phyloP scores from a whole-genome alignment of 2,797 vertebrate genomes.

The Aselliscus stoliczkanus region DNA sequence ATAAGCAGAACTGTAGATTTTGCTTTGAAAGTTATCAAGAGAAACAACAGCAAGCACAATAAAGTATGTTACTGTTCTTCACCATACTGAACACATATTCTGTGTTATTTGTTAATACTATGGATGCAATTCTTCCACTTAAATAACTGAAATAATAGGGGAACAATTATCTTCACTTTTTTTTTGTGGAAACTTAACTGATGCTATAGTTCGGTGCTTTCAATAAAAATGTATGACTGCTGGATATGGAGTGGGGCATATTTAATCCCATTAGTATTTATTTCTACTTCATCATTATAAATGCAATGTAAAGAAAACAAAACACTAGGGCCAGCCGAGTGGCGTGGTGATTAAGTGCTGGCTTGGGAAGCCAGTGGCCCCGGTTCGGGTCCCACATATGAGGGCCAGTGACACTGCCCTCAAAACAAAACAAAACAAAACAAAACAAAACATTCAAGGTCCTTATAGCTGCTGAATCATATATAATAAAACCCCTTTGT shows the following conservation, averaged over 20 bases:
- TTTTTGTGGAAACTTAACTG: neutral
- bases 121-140: neutral
- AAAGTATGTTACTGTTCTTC: conserved; percentile 47
- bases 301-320: neutral
- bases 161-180: neutral
- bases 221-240: neutral
- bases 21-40: conserved; percentile 55
- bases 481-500: neutral
- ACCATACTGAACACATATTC: conserved; percentile 53
- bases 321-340: no score
- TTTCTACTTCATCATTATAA: neutral
- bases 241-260: neutral
- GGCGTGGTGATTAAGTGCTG: no score
- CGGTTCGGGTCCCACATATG: no score
- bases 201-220: neutral
- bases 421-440: neutral
- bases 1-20: neutral
- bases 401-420: no score
- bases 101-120: neutral
- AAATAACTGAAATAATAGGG: neutral
- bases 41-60: conserved; percentile 28
- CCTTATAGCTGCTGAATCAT: neutral
- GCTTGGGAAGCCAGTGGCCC: no score
- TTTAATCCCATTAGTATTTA: neutral
- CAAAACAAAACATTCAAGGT: neutral